These are phyloP conservation scores for Sylvietta virens DNA, from an alignment of 2,113 vertebrate genomes.

Conservation along the genomic window DNA sequence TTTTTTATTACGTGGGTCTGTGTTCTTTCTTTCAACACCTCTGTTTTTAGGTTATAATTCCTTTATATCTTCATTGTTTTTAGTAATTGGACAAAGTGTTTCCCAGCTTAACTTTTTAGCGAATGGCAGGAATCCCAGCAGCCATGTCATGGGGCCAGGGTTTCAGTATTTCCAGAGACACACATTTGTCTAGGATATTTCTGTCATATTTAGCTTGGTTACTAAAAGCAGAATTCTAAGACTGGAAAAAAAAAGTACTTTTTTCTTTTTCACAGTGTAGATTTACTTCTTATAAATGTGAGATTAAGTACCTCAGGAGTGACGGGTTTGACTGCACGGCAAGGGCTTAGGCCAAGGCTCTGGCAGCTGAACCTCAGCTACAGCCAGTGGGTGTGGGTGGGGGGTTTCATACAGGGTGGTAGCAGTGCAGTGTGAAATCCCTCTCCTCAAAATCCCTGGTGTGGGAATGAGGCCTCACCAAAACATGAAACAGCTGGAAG, in stretches of 20 bases:
- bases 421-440: neutral
- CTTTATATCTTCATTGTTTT: slow-evolving; percentile 63
- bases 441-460: neutral
- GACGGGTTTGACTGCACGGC: neutral
- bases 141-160: slow-evolving; percentile 7
- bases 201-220: slow-evolving; percentile 43
- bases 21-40: slow-evolving; percentile 59
- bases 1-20: slow-evolving; percentile 39
- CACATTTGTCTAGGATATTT: slow-evolving; percentile 48
- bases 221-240: slow-evolving; percentile 37
- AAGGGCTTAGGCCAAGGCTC: neutral
- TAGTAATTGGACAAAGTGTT: slow-evolving; percentile 65
- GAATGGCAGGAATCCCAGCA: slow-evolving; percentile 57
- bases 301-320: slow-evolving; percentile 4
- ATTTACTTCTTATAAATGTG: neutral
- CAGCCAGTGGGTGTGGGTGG: neutral
- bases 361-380: neutral
- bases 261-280: neutral
- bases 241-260: neutral
- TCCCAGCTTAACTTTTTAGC: slow-evolving; percentile 45
- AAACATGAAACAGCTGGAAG: neutral
- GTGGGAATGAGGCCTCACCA: neutral
- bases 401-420: neutral
- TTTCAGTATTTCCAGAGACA: slow-evolving; percentile 58
- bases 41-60: slow-evolving; percentile 57